Base-by-base conservation (phyloP, 2,797 vertebrate species). In the Sebastes goodei region DNA sequence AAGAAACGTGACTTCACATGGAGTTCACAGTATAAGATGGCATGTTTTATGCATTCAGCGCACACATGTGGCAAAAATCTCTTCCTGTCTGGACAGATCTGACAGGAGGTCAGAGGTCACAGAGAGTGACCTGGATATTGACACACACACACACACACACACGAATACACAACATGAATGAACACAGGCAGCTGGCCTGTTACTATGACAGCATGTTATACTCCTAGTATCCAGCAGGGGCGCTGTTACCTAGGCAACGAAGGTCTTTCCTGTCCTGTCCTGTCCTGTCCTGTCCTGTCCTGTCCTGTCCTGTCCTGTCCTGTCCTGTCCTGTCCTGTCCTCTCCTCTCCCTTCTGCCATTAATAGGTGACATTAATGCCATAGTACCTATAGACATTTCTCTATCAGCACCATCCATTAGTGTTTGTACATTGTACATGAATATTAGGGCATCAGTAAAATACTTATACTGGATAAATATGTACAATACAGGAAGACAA, bases 221-320 rank as follows among this genome's bases (percentile, higher is more conserved):
- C 83, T 27, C 2, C 12, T 21, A 20, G 5, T 71, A 1, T 74
- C 92, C 92, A 90, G 59, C 71, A 85, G 89, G 83, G 85, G 76
- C 57, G 66, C 88, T 89, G 81, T 85, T 82, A 64, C 82, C 85
- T 83, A 86, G 82, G 85, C 33, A 74, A 85, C 75, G 29, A 55
- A 27, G 0, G 11, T 9, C n/a, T 74, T 73, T 68, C 1, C 63
- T 62, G 30, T 69, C 21, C 27, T 42, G 29, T 63, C 46, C 61
- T 60, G 55, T 32, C 11, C n/a, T 42, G 30, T 53, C 32, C 56
- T 42, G 1, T 33, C 60, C 17, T 23, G 23, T 23, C 23, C 23
- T 23, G 23, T 69, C 21, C 27, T 42, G 29, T 63, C 46, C 61
- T 59, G 55, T 32, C 11, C n/a, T 42, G 30, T 53, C 32, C 56